A percentile compares a stretch with the other conserved stretches of the same genome.
These are phyloP conservation scores for Notocelia uddmanniana DNA, from an alignment of 2,888 invertebrate species.

Conservation along the genomic window DNA sequence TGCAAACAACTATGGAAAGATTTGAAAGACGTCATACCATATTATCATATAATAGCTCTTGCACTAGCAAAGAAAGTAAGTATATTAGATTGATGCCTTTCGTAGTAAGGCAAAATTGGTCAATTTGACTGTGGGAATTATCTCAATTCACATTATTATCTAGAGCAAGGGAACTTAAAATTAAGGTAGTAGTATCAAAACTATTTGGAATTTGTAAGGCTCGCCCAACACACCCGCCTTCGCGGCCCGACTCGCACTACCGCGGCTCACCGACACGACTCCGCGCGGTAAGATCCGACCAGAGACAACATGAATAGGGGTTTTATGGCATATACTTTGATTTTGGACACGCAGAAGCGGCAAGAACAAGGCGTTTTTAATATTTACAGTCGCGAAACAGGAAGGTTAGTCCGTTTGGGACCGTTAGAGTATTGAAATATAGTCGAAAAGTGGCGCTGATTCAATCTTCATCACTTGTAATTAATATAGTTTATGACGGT, in stretches of 20 bases:
- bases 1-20: background rate
- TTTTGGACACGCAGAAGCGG: background rate
- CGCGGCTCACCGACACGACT: background rate
- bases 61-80: background rate
- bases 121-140: constrained; percentile 14
- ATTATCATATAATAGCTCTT: background rate
- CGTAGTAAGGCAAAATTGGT: constrained; percentile 9
- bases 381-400: no score
- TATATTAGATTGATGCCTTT: background rate
- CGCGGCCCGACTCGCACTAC: constrained; percentile 33
- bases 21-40: no score
- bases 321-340: no score
- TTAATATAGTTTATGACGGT: background rate
- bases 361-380: background rate
- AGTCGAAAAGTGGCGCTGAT: no score
- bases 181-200: constrained; percentile 40
- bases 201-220: constrained; percentile 38
- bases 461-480: no score
- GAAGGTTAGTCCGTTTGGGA: no score
- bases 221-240: constrained; percentile 45
- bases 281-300: background rate
- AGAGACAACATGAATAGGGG: background rate
- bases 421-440: no score
- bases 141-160: constrained; percentile 29
- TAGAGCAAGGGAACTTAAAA: constrained; percentile 31